These are phyloP conservation scores for Lithobates pipiens DNA, from an alignment of 2,797 vertebrate species.

Conservation along the genomic window DNA sequence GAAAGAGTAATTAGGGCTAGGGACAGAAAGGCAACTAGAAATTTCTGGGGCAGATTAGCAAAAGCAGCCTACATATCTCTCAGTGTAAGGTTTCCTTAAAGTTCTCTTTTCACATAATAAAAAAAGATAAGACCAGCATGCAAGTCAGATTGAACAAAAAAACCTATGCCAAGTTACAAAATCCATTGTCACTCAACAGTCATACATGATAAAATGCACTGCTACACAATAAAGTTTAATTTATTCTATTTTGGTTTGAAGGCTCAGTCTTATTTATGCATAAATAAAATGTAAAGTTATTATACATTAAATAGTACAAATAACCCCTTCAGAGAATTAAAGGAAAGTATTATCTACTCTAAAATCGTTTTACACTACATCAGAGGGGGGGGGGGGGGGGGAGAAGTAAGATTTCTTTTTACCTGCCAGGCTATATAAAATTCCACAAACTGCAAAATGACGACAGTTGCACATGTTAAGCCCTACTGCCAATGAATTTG, in stretches of 20 bases:
- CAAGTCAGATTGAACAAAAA: too few relatives aligned
- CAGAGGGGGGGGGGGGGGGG: too few relatives aligned
- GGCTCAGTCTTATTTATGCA: constrained; percentile 21
- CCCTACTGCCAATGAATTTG: constrained; percentile 2
- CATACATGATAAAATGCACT: constrained; percentile 9
- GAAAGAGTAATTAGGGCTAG: too few relatives aligned
- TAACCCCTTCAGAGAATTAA: neutral
- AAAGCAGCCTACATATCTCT: too few relatives aligned
- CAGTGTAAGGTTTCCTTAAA: too few relatives aligned
- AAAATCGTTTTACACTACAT: neutral
- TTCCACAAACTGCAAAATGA: constrained; percentile 9
- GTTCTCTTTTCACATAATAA: too few relatives aligned
- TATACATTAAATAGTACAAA: constrained; percentile 28
- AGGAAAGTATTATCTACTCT: neutral
- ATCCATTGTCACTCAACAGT: too few relatives aligned
- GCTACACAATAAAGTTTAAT: constrained; percentile 8
- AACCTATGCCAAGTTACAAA: too few relatives aligned
- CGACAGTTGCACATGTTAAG: neutral
- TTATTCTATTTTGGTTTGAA: constrained; percentile 23
- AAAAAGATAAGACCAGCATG: too few relatives aligned
- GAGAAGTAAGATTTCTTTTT: neutral
- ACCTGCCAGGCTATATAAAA: constrained; percentile 19
- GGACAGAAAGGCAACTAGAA: too few relatives aligned
- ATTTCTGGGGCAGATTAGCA: too few relatives aligned
- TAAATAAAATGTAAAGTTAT: constrained; percentile 9